Evolutionary conservation across 92 coral and sea anemone species (phyloP), one percentile per base, ranked within the genome.

Genomic region (Montipora capitata): DNA sequence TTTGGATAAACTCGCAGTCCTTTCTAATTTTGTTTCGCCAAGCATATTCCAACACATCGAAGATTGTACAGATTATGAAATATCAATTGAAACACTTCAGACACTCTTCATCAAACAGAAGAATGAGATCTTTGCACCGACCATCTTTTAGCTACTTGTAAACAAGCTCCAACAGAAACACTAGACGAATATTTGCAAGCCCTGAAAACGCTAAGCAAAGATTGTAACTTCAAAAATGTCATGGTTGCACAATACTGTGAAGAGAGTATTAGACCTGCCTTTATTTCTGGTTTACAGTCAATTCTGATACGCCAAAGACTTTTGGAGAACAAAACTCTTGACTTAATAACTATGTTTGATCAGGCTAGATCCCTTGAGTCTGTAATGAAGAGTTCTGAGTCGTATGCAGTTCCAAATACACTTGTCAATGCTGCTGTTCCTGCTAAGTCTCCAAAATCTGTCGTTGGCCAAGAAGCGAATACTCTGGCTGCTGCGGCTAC

Each of bases 21-120:
- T 87, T 44, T 62, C 91, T 49, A 87, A 87, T 54, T 87, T 66
- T 35, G 66, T 87, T 15, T 88, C 92, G 17, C 92, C 92, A 10
- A 39, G 72, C 15, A 65, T 88, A 15, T 88, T 88, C 64, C 51
- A 81, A 72, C 78, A 88, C 67, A 52, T 88, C 44, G 92, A 88
- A 11, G 92, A 80, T 16, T 88, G 87, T 54, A 20, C 92, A 16
- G 82, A 81, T 20, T 73, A 88, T 58, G 87, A 61, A 71, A 16
- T 58, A 18, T 87, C 88, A 10, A 72, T 88, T 42, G 87, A 72
- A 80, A 80, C 45, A 41, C 70, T 82, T 39, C 88, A 89, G 57
- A 40, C 64, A 7, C 2, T 27, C 35, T 27, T 27, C 35, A 27
- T 27, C 35, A 27, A 27, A 27, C 35, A 0, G 35, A 27, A 27